Base-by-base conservation (phyloP, 2,888 invertebrate species). In the Drosophila neoperkinsi region DNA sequence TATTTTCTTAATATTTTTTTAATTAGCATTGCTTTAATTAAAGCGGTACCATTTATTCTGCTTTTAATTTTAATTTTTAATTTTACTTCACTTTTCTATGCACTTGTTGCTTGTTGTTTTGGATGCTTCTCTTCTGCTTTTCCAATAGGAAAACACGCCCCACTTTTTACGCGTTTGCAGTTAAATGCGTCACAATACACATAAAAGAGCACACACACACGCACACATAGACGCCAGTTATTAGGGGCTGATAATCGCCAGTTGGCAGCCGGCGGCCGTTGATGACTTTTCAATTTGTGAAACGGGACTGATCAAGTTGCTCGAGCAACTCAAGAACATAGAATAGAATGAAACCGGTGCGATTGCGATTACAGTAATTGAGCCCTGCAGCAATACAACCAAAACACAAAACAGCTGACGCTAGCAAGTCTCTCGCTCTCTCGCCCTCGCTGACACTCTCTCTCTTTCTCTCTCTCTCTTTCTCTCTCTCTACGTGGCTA, bases 231-330 rank as follows among this genome's bases (percentile, higher is more conserved):
- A 82, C 80, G 88, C 77, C 78, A 88, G 66, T 62, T 49, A 58
- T 38, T 72, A 46, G 70, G 61, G 50, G 61, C 71, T 79, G 69
- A 79, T 79, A 71, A 81, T 64, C 64, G 76, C 65, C 7, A 46
- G 46, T 25, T 25, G 58, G 62, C 62, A 13, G 21, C 16, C 38
- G 56, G 38, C 36, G 34, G 31, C 56, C 50, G 80, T 75, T 85
- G 84, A 81, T 83, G 80, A 77, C 79, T 90, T 87, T 91, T 88
- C 82, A 83, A 81, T 83, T 82, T 81, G 84, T 87, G 81, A 81
- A 88, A 82, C 80, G 70, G 73, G 78, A 90, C 87, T 88, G 80
- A 84, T 81, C 84, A 57, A 64, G 65, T 46, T 64, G 60, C 46
- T 49, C 25, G 30, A 41, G 28, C 64, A 61, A 71, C 60, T 69